Conservation (phyloP, 37 sponge, comb jelly and placozoan species). For the Theonella swinhoei region DNA sequence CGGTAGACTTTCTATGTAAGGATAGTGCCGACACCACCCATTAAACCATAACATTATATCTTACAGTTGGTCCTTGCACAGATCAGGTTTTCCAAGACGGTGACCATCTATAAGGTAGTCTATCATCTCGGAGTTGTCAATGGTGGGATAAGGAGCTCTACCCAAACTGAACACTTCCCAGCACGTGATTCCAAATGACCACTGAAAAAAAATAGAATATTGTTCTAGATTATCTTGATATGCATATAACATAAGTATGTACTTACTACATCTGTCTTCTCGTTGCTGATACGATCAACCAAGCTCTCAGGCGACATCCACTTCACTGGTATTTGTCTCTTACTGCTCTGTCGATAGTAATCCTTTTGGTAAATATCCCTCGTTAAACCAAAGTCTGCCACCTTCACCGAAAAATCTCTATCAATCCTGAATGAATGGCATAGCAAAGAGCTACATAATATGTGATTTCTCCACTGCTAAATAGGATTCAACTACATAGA, state of each 20-base stretch:
- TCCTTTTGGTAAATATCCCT: slow-evolving; percentile 70
- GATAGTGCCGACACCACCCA: too few species aligned
- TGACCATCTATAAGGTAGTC: slow-evolving; percentile 45
- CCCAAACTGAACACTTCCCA: slow-evolving; percentile 76
- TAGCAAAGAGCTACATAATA: too few species aligned
- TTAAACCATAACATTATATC: not conserved
- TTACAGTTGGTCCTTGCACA: slow-evolving; percentile 39
- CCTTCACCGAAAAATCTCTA: slow-evolving; percentile 48
- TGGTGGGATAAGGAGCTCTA: slow-evolving; percentile 44
- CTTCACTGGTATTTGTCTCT: slow-evolving; percentile 62
- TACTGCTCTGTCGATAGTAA: slow-evolving; percentile 59
- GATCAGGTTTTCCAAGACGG: slow-evolving; percentile 41
- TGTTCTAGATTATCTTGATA: not conserved
- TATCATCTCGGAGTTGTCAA: slow-evolving; percentile 44
- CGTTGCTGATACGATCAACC: slow-evolving; percentile 65
- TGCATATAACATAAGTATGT: slow-evolving; percentile 1
- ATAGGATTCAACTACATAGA: slow-evolving; percentile 3
- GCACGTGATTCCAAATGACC: slow-evolving; percentile 67
- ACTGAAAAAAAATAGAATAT: slow-evolving; percentile 16
- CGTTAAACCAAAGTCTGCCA: slow-evolving; percentile 75
- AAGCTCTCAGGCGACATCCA: slow-evolving; percentile 82
- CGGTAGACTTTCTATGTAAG: too few species aligned
- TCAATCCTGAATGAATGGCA: slow-evolving; percentile 51
- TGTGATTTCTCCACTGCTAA: not conserved
- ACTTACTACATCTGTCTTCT: slow-evolving; percentile 72